These are phyloP conservation scores for Vanacampus margaritifer DNA, from an alignment of 2,113 vertebrate species.

Conservation along the genomic window DNA sequence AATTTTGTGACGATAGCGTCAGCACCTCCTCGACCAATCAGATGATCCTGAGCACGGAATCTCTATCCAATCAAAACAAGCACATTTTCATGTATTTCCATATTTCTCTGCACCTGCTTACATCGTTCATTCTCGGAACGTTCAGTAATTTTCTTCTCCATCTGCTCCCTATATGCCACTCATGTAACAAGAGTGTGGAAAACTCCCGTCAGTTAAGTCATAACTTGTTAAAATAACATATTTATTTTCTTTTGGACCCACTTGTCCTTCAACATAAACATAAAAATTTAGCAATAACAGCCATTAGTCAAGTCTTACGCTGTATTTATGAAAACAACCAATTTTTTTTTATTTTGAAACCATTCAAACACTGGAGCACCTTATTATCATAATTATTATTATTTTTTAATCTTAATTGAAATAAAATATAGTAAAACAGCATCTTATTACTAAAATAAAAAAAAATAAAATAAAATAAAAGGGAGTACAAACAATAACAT, in stretches of 20 bases:
- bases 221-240: too few species aligned
- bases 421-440: not conserved
- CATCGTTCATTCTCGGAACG: not conserved
- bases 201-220: not conserved
- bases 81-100: slow-evolving; percentile 14
- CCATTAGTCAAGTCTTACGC: not conserved
- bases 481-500: not conserved
- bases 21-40: slow-evolving; percentile 28
- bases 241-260: too few species aligned
- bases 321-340: not conserved
- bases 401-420: too few species aligned
- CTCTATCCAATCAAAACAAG: slow-evolving; percentile 20
- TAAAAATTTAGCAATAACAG: not conserved
- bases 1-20: not conserved
- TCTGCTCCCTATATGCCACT: not conserved
- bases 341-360: not conserved
- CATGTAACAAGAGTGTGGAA: not conserved
- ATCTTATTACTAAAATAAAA: not conserved
- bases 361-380: not conserved
- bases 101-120: slow-evolving; percentile 8
- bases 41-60: accelerated
- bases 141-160: slow-evolving; percentile 4
- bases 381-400: not conserved
- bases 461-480: not conserved
- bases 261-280: too few species aligned